Percentiles rank a stretch among this genome's conserved stretches.
Conservation (phyloP, 2,797 vertebrate species). For the Sus cebifrons region DNA sequence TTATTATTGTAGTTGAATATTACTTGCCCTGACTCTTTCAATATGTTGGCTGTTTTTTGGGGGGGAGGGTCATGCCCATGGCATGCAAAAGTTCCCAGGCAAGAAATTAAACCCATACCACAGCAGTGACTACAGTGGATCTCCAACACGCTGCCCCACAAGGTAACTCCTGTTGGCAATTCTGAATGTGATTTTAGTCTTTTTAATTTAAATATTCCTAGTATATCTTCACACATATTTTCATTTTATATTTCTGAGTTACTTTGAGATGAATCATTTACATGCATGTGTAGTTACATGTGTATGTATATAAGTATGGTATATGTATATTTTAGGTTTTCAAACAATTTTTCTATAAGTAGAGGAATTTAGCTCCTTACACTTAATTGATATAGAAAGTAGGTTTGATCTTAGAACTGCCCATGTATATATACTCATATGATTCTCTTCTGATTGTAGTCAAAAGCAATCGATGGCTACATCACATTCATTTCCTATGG, state of each 20-base stretch:
- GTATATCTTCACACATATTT: background rate
- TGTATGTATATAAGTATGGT: background rate
- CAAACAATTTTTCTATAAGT: background rate
- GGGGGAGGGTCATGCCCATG: too few relatives aligned
- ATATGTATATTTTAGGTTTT: background rate
- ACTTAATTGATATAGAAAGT: background rate
- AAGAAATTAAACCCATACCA: too few relatives aligned
- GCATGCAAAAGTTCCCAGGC: too few relatives aligned
- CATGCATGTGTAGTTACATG: background rate
- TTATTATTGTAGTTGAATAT: constrained; percentile 1
- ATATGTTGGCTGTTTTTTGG: background rate
- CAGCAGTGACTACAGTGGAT: too few relatives aligned
- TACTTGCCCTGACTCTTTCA: background rate
- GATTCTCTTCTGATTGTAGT: background rate
- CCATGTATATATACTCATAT: background rate
- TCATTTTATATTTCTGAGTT: constrained; percentile 31
- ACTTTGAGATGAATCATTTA: background rate
- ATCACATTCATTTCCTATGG: background rate
- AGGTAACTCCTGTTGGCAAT: background rate
- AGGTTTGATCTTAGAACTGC: background rate
- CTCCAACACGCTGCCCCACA: too few relatives aligned
- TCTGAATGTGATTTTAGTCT: background rate
- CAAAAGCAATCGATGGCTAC: background rate
- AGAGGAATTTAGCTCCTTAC: background rate
- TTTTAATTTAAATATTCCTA: constrained; percentile 12